Conservation (phyloP, 2,113 vertebrate species). For the crab-eating macaque (Macaca fascicularis) region DNA sequence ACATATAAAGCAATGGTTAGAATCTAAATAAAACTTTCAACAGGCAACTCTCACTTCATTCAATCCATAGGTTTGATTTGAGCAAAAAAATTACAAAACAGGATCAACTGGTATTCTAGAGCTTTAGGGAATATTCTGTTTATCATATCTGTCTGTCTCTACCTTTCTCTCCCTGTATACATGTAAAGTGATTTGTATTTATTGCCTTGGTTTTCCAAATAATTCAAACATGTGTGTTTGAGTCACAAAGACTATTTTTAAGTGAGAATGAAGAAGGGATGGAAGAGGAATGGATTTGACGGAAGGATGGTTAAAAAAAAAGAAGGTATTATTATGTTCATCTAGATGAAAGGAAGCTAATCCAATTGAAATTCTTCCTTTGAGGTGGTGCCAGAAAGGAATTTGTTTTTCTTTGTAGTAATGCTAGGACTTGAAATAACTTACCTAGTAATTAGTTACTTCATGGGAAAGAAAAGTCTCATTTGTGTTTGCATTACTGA, state of each 20-base stretch:
- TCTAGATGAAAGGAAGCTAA: constrained; percentile 64
- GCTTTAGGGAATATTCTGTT: not conserved
- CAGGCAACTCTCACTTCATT: not conserved
- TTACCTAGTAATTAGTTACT: constrained; percentile 63
- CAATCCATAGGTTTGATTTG: not conserved
- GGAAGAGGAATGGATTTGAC: not conserved
- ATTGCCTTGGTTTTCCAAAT: constrained; percentile 6
- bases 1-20: not conserved
- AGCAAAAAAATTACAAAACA: not conserved
- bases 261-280: not conserved
- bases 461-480: constrained; percentile 65
- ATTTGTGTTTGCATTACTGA: constrained; percentile 45
- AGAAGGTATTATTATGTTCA: constrained; percentile 56
- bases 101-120: not conserved
- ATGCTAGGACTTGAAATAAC: constrained; percentile 60
- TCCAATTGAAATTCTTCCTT: constrained; percentile 66
- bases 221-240: not conserved
- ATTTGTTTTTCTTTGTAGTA: constrained; percentile 71
- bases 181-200: not conserved
- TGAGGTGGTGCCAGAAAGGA: constrained; percentile 59
- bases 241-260: constrained; percentile 21
- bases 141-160: not conserved
- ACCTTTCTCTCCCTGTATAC: not conserved
- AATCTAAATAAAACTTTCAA: not conserved
- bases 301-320: not conserved